phyloP scores from a whole-genome alignment of 2,888 invertebrate genomes.

The Protonemura montana region DNA sequence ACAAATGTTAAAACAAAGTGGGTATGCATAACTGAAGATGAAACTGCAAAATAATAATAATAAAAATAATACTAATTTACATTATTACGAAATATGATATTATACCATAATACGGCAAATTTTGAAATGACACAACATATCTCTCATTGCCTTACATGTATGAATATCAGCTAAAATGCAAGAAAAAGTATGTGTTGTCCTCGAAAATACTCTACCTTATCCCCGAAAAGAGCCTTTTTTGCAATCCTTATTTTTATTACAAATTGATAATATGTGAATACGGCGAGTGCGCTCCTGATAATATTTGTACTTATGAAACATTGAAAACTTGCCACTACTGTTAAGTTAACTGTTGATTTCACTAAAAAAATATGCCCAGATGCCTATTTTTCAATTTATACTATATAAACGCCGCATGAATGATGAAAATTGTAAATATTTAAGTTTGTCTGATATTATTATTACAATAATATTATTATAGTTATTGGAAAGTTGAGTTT shows the following conservation, averaged over 20 bases:
- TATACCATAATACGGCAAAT: slow-evolving; percentile 44
- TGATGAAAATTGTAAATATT: slow-evolving; percentile 18
- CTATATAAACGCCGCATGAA: slow-evolving; percentile 13
- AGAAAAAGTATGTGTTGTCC: slow-evolving; percentile 12
- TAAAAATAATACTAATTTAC: not conserved
- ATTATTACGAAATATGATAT: not conserved
- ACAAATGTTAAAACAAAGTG: not conserved
- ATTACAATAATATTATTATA: not conserved
- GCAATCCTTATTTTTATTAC: slow-evolving; percentile 40
- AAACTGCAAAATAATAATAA: not conserved
- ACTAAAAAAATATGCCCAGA: slow-evolving; percentile 44
- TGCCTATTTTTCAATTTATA: slow-evolving; percentile 51
- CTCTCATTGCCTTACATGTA: slow-evolving; percentile 51
- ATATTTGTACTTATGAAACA: not conserved
- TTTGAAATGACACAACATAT: slow-evolving; percentile 49
- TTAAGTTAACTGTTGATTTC: slow-evolving; percentile 37
- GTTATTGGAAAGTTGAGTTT: not conserved
- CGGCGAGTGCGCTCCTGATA: not conserved
- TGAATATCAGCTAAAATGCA: slow-evolving; percentile 18
- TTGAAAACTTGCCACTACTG: not conserved
- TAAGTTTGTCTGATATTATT: slow-evolving; percentile 22
- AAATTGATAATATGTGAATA: not conserved
- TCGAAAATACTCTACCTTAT: not conserved
- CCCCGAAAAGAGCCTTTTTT: not conserved
- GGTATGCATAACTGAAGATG: not conserved